Evolutionary conservation across 1,140 invertebrate genomes (phyloP), one percentile per base, ranked within the genome.

Genomic region (Aphis craccivora): DNA sequence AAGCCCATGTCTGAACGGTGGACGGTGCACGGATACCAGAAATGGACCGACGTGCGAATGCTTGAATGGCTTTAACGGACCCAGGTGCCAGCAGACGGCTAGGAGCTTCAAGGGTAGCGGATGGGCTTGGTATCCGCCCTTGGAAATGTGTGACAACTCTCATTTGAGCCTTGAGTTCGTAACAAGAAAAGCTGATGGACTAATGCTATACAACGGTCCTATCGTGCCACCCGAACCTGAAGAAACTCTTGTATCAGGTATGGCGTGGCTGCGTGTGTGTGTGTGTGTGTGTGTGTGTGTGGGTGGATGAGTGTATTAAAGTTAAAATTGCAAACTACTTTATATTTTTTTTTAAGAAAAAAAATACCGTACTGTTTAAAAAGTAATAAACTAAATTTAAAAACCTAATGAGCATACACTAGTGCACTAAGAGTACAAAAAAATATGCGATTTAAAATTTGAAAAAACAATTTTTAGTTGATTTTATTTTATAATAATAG

Each of bases 161-260:
- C 98, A 99, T 95, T 96, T 99, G 83, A 99, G 98, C 94, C 97
- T 99, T 93, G 98, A 99, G 95, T 99, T 99, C 95, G 97, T 99
- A 93, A 99, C 99, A 0, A 96, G 97, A 94, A 97, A 98, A 95
- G 96, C 97, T 0, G 98, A 99, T 95, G 99, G 99, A 6, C 96
- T 99, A n/a, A 96, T 99, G 83, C 95, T 99, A 20, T 99, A 99
- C 95, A 99, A 99, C 95, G 99, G 99, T 60, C 99, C 99, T 1
- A 98, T 99, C 94, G 98, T 98, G 30, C 97, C 98, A 88, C 98
- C 98, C 0, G 98, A 99, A 95, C 95, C 96, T 8, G 98, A 99
- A 95, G 98, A 99, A 96, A 96, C 97, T 94, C 96, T 98, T 95
- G 97, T 98, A 83, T 98, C 97, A 5, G 97, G 96, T 96, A 94